Evolutionary conservation across 2,888 invertebrate species (phyloP).

Genomic region (Ormyrus thymus): DNA sequence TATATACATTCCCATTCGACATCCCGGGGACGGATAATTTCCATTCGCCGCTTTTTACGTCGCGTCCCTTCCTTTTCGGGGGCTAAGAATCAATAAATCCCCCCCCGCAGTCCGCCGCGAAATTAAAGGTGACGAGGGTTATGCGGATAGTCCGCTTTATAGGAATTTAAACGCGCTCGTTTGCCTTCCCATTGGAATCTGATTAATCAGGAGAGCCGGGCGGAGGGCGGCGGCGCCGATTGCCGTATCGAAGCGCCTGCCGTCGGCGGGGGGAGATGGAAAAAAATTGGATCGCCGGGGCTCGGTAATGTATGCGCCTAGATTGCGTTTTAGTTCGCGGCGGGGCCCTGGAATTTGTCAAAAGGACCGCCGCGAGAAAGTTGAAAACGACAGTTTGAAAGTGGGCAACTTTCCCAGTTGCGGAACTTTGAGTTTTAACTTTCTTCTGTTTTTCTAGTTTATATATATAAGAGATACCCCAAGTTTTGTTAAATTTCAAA

Average conservation of each 20-base stretch:
- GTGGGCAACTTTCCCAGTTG: too few relatives aligned
- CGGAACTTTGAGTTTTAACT: too few relatives aligned
- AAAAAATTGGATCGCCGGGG: too few relatives aligned
- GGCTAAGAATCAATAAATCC: conserved; percentile 51
- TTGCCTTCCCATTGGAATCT: not conserved
- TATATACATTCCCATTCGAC: not conserved
- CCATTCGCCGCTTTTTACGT: conserved; percentile 30
- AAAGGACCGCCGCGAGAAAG: too few relatives aligned
- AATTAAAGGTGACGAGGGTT: conserved; percentile 23
- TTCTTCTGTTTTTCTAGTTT: too few relatives aligned
- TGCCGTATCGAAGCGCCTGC: not conserved
- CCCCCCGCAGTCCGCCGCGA: not conserved
- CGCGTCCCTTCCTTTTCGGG: not conserved
- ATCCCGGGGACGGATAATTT: conserved; percentile 19
- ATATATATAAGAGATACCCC: too few relatives aligned
- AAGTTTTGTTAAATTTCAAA: too few relatives aligned
- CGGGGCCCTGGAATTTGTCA: too few relatives aligned
- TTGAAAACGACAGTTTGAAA: too few relatives aligned
- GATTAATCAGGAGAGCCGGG: not conserved
- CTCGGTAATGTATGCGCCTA: too few relatives aligned
- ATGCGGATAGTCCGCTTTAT: not conserved
- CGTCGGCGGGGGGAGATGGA: not conserved
- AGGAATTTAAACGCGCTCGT: conserved; percentile 19
- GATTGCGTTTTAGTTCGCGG: too few relatives aligned
- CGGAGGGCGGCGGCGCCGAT: not conserved